phyloP scores from a whole-genome alignment of 2,797 vertebrate species.

The Crypturellus tataupa region DNA sequence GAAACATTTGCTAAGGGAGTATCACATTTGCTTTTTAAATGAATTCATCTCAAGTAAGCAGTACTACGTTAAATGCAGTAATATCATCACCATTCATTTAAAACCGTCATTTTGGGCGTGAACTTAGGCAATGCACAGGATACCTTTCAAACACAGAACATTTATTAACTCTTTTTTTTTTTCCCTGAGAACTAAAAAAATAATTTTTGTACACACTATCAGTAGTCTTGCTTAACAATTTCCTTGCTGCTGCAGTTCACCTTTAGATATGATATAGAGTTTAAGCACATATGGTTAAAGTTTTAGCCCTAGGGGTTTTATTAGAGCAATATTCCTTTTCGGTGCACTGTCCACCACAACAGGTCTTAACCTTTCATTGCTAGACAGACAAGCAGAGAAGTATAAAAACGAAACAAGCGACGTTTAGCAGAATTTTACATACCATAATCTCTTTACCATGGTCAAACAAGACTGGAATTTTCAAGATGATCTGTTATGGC shows the following conservation, averaged over 20 bases:
- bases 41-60: constrained; percentile 51
- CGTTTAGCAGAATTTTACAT: constrained; percentile 78
- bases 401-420: constrained; percentile 72
- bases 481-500: constrained; percentile 80
- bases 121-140: constrained; percentile 39
- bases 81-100: constrained; percentile 7
- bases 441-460: constrained; percentile 78
- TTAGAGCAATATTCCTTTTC: constrained; percentile 45
- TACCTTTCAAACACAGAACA: constrained; percentile 51
- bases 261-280: constrained; percentile 45
- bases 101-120: constrained; percentile 46
- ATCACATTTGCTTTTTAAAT: constrained; percentile 67
- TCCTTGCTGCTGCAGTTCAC: constrained; percentile 19
- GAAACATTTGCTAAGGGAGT: constrained; percentile 62
- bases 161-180: constrained; percentile 56
- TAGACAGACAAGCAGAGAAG: constrained; percentile 61
- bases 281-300: constrained; percentile 39
- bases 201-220: constrained; percentile 45
- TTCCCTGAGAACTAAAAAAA: constrained; percentile 56
- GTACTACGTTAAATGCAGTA: constrained; percentile 60
- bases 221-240: constrained; percentile 64
- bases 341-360: constrained; percentile 43
- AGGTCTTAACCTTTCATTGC: constrained; percentile 68
- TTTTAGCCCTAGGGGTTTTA: constrained; percentile 52
- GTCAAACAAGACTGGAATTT: constrained; percentile 79